Percentiles rank a stretch among this genome's conserved stretches.
These are phyloP conservation scores for Acleris sparsana DNA, from an alignment of 2,888 invertebrate species.

Conservation along the genomic window DNA sequence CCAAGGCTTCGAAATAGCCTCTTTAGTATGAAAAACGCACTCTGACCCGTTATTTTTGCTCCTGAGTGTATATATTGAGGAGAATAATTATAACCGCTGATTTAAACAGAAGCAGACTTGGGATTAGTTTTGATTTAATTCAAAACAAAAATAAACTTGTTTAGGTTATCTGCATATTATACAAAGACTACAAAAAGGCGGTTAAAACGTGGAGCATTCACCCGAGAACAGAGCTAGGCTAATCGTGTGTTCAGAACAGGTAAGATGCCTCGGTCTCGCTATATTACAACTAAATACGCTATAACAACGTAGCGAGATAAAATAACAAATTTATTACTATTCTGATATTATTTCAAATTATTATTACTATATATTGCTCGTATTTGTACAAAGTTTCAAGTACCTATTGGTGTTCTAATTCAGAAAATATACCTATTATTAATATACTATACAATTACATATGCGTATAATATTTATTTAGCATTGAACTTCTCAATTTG, in stretches of 20 bases:
- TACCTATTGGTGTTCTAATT: slow-evolving; percentile 80
- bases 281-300: slow-evolving; percentile 65
- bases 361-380: slow-evolving; percentile 80
- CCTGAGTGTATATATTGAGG: too few relatives aligned
- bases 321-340: slow-evolving; percentile 63
- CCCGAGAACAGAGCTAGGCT: slow-evolving; percentile 41
- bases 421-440: slow-evolving; percentile 68
- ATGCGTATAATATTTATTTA: slow-evolving; percentile 58
- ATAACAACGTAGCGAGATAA: slow-evolving; percentile 74
- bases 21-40: too few relatives aligned
- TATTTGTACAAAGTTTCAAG: slow-evolving; percentile 83
- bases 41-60: too few relatives aligned
- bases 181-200: too few relatives aligned
- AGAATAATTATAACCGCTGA: too few relatives aligned
- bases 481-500: slow-evolving; percentile 61
- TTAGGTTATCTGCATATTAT: too few relatives aligned
- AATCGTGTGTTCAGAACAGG: slow-evolving; percentile 36
- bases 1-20: too few relatives aligned
- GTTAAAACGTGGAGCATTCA: too few relatives aligned
- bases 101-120: too few relatives aligned
- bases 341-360: slow-evolving; percentile 64
- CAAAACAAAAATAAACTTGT: too few relatives aligned
- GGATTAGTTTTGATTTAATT: too few relatives aligned
- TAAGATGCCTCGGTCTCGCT: slow-evolving; percentile 20
- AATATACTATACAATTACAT: slow-evolving; percentile 69